Base-by-base conservation (phyloP, 1,140 invertebrate species). In the Pseudomyrmex cubaensis region DNA sequence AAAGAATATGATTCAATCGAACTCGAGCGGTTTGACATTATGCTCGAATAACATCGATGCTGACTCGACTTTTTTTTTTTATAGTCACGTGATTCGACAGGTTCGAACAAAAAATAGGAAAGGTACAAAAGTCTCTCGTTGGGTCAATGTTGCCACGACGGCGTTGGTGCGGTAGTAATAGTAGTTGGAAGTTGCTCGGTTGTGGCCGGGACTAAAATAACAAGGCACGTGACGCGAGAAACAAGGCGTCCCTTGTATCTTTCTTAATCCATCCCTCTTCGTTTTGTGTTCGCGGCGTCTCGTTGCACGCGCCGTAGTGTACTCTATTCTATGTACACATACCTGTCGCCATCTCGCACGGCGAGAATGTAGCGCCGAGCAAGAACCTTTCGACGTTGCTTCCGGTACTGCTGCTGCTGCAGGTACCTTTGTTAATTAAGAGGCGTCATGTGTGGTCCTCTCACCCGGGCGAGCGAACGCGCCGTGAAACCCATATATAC, bases 371-470 rank as follows among this genome's bases (percentile, higher is more conserved):
- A 35, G 63, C 62, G 74, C 59, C 69, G 62, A 48, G 80, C 57
- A 54, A 48, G 73, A 46, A 62, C 13, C 35, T 63, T 48, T 63
- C 76, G 25, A 56, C 82, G 63, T 46, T 59, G 35, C 72, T 70
- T 73, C 25, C 88, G 77, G 67, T 83, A 85, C 82, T 76, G 84
- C 82, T 76, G 46, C 67, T 67, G 89, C 44, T 67, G 78, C 87
- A 91, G 90, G 91, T 91, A 92, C 87, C 90, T 92, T 90, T 91
- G 91, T 92, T 93, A 92, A 93, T 93, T 92, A 92, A 92, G 91
- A 93, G 91, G 85, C 91, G 90, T 90, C 90, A 91, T 91, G 91
- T 92, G 91, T 92, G 91, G 92, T 92, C 91, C 91, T 80, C 74
- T 59, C 61, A 69, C 75, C 66, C 76, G 54, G 64, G 52, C 0